These are phyloP conservation scores for Amniataba percoides DNA, from an alignment of 2,797 vertebrate species.

Conservation along the genomic window DNA sequence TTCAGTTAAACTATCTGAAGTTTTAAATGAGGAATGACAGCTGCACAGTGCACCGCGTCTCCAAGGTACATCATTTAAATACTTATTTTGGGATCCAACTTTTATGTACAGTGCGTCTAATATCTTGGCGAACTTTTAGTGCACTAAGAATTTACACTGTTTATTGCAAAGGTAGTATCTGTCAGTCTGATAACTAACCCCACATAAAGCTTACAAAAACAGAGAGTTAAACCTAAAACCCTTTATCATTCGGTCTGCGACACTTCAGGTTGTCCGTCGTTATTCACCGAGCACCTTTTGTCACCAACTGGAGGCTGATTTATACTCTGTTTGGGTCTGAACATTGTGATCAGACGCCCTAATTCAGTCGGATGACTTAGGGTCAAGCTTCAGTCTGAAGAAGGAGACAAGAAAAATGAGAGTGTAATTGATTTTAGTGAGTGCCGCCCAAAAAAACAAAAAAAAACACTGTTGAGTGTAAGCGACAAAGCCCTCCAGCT, in stretches of 20 bases:
- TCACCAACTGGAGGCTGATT: not conserved
- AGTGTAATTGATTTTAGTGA: not conserved
- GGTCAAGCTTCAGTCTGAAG: not conserved
- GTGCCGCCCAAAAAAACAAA: too few relatives aligned
- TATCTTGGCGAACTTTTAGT: conserved; percentile 6
- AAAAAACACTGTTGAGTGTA: not conserved
- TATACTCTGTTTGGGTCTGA: not conserved
- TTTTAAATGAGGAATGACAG: conserved; percentile 60
- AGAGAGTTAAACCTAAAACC: not conserved
- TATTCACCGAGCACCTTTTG: not conserved
- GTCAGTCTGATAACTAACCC: not conserved
- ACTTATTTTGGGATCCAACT: conserved; percentile 36
- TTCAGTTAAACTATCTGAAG: conserved; percentile 54
- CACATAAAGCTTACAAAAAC: not conserved
- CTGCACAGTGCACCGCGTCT: conserved; percentile 27
- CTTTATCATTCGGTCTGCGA: too few relatives aligned
- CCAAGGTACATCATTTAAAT: conserved; percentile 33
- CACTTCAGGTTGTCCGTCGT: not conserved
- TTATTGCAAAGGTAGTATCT: not conserved
- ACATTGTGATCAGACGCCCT: too few relatives aligned
- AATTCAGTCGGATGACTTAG: too few relatives aligned
- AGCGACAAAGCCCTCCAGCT: not conserved
- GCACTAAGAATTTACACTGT: not conserved
- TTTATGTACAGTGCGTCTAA: conserved; percentile 8
- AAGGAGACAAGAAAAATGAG: not conserved